Base-by-base conservation (phyloP, 2,888 invertebrate species). In the Endotricha flammealis region DNA sequence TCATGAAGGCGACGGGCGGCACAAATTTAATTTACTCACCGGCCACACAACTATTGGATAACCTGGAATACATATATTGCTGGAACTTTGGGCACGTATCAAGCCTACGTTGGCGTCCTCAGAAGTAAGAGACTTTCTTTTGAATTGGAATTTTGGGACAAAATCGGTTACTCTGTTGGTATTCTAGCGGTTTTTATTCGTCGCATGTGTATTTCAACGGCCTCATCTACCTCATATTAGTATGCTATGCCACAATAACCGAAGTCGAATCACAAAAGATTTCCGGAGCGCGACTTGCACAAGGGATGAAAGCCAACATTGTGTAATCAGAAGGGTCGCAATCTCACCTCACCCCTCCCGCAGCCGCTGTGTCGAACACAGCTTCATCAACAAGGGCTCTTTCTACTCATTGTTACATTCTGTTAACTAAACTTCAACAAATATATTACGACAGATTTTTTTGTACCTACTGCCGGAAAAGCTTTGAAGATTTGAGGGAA, bases 301-400 rank as follows among this genome's bases (percentile, higher is more conserved):
- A 79, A 79, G 80, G 81, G 79, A 83, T 81, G 82, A 83, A 82
- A 82, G 81, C 75, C 81, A 74, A 82, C 83, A 81, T 81, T 82
- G 81, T 83, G 85, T 86, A 86, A 86, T 86, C 85, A 86, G 78
- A 78, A 85, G 82, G 85, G 85, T 81, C 83, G 79, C 81, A 83
- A 83, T 83, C 81, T 80, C 69, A 69, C 77, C 77, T 74, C 76
- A 63, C 40, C 44, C 68, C 75, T 20, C 71, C 69, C 62, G n/a
- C n/a, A 64, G 51, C 64, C 63, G 45, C 66, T 65, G 64, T 73
- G 73, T 74, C 74, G 80, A 82, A 83, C 80, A 80, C 72, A 71
- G 80, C 80, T 80, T 85, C 81, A 83, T 83, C 83, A 85, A 78
- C 79, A 76, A 75, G 71, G 72, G 70, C 74, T 76, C 73, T 72